Conservation (phyloP, 2,797 vertebrate genomes). For the Phylloscopus collybita region DNA sequence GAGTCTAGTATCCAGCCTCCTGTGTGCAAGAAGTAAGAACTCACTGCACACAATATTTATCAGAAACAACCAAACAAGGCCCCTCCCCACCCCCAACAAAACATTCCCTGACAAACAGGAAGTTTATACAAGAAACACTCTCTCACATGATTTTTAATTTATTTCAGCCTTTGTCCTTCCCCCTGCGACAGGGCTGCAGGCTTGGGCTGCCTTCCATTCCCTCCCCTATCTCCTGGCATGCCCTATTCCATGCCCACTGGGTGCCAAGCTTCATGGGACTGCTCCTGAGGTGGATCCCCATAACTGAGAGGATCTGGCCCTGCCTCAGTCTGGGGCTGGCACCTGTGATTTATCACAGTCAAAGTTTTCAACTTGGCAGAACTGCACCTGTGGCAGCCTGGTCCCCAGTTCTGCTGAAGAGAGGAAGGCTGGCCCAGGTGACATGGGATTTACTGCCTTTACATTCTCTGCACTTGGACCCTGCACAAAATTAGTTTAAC, state of each 20-base stretch:
- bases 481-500: background rate
- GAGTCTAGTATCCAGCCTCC: background rate
- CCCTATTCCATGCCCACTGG: fast-evolving
- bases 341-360: background rate
- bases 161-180: background rate
- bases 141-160: background rate
- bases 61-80: background rate
- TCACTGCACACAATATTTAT: background rate
- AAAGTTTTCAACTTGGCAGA: background rate
- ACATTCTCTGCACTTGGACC: background rate
- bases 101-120: background rate
- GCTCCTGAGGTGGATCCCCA: background rate
- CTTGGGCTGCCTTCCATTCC: background rate
- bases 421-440: background rate
- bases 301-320: background rate
- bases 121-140: conserved; percentile 1
- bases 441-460: background rate
- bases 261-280: background rate
- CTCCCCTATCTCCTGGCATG: background rate
- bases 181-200: background rate
- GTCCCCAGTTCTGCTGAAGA: background rate
- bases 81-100: background rate
- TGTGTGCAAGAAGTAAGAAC: background rate
- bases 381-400: background rate
- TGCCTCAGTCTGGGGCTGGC: fast-evolving